Evolutionary conservation across 2,888 invertebrate species (phyloP), one percentile per base, ranked within the genome.

Genomic region (Timema cristinae): DNA sequence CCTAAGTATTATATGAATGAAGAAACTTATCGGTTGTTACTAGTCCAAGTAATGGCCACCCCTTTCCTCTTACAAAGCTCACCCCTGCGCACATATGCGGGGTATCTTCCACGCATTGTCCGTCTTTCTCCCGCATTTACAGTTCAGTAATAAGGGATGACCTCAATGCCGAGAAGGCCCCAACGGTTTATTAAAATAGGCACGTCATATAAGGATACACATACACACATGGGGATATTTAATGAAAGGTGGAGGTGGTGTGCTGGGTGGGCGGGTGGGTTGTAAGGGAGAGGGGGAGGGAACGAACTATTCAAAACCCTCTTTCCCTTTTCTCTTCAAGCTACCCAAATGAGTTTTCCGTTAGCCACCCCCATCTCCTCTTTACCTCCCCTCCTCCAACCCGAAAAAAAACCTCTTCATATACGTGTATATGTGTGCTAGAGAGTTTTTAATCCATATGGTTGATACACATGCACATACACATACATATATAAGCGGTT

Each of bases 221-320:
- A 63, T 63, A 32, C 63, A 63, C 48, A 63, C 54, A 51, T 48
- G 52, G 52, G 56, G 72, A 72, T 71, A 74, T 72, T 71, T 71
- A 72, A 74, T 72, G 72, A 74, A 72, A 74, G 74, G 74, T 74
- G 74, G 71, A 70, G 70, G 67, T 7, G 50, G 9, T 8, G 9
- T 8, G n/a, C 7, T 8, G 69, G 16, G 50, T 9, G 50, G 67
- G 13, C 50, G 67, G 13, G 48, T 47, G 50, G 50, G 51, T 67
- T 32, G 68, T 2, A 59, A 61, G 10, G 61, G 50, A 13, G 50
- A 13, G 48, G 48, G 69, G 50, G 15, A 69, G 50, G 66, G 52
- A 49, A 13, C 15, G 16, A 66, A 51, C 66, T 70, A 70, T 70
- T 70, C 66, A 67, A 47, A 16, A 63, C 67, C 70, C 50, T 61